Conservation (phyloP, 1,140 invertebrate species). For the Drosophila gunungcola region DNA sequence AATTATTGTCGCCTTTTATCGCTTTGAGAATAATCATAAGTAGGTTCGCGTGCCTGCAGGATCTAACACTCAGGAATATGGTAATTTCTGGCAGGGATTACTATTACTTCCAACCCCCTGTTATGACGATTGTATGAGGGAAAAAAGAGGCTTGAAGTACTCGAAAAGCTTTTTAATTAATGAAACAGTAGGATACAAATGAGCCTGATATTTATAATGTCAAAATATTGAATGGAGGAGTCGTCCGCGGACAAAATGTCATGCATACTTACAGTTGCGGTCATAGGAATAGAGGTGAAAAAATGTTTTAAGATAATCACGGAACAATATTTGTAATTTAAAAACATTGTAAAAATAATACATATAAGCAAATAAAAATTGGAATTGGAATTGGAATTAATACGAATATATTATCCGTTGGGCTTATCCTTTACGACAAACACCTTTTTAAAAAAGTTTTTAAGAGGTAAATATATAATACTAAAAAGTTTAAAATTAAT, state of each 20-base stretch:
- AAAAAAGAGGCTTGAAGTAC: conserved; percentile 13
- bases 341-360: too few relatives aligned
- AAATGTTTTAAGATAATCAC: too few relatives aligned
- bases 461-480: too few relatives aligned
- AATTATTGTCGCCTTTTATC: conserved; percentile 55
- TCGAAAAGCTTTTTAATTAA: conserved; percentile 65
- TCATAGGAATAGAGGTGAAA: neutral
- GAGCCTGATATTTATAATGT: conserved; percentile 50
- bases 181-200: conserved; percentile 55
- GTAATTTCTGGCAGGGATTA: conserved; percentile 66
- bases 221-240: conserved; percentile 57
- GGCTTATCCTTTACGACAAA: too few relatives aligned
- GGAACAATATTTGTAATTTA: too few relatives aligned
- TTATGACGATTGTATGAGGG: neutral
- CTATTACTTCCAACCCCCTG: conserved; percentile 3
- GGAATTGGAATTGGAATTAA: too few relatives aligned
- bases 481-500: too few relatives aligned
- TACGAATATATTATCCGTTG: too few relatives aligned
- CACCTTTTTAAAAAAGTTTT: too few relatives aligned
- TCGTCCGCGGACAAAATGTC: neutral
- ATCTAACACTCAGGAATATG: conserved; percentile 61
- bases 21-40: conserved; percentile 4
- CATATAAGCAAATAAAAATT: too few relatives aligned
- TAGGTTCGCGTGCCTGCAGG: conserved; percentile 55
- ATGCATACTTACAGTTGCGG: neutral